These are phyloP conservation scores for Reticulitermes speratus DNA, from an alignment of 1,140 invertebrate genomes.

Conservation along the genomic window DNA sequence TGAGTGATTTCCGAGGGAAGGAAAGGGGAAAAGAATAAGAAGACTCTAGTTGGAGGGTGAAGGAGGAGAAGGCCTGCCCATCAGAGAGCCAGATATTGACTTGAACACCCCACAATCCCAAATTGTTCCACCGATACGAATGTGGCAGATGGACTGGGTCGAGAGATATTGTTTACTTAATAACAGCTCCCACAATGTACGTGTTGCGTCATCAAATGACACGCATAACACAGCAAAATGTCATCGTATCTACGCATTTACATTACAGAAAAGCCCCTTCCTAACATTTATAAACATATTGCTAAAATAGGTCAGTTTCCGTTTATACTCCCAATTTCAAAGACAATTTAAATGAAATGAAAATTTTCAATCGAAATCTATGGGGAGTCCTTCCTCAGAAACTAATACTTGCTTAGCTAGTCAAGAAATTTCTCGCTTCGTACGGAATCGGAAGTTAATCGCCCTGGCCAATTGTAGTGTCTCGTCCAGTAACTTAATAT, in stretches of 20 bases:
- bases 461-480: too few relatives aligned
- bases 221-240: not conserved
- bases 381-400: too few relatives aligned
- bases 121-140: constrained; percentile 34
- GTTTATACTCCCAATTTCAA: too few relatives aligned
- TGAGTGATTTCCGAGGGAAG: constrained; percentile 36
- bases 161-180: not conserved
- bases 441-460: too few relatives aligned
- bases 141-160: not conserved
- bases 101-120: constrained; percentile 29
- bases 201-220: not conserved
- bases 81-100: constrained; percentile 22
- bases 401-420: too few relatives aligned
- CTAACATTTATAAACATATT: too few relatives aligned
- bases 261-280: too few relatives aligned
- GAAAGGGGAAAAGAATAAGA: not conserved
- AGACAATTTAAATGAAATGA: too few relatives aligned
- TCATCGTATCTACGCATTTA: not conserved
- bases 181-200: not conserved
- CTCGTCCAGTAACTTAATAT: too few relatives aligned
- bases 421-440: too few relatives aligned
- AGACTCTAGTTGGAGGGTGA: not conserved
- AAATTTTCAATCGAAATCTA: too few relatives aligned
- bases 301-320: too few relatives aligned
- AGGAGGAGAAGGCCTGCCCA: not conserved